Percentiles rank a stretch among this genome's conserved stretches.
phyloP scores from a whole-genome alignment of 2,113 vertebrate genomes.

The Sinosuthora webbiana region DNA sequence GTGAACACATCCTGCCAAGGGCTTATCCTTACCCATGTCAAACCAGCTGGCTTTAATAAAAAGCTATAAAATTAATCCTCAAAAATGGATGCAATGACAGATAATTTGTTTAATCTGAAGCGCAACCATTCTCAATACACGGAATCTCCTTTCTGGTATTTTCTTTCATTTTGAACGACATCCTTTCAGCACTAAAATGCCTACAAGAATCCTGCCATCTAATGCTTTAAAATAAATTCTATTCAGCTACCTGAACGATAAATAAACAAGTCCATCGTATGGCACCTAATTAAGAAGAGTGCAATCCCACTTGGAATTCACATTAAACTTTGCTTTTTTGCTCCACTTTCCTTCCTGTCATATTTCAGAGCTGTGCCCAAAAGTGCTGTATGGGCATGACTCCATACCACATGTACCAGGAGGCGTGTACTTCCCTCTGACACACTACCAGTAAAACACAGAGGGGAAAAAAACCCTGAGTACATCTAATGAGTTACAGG shows the following conservation, averaged over 20 bases:
- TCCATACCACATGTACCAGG: not conserved
- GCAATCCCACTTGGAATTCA: not conserved
- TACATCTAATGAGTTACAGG: not conserved
- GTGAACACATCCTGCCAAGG: not conserved
- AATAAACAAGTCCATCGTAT: not conserved
- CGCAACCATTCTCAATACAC: not conserved
- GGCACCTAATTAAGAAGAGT: not conserved
- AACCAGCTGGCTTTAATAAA: slow-evolving; percentile 40
- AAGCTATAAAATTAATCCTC: slow-evolving; percentile 35
- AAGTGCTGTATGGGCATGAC: not conserved
- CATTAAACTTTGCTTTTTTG: not conserved
- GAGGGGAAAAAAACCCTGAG: not conserved
- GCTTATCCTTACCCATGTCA: not conserved
- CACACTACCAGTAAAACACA: not conserved
- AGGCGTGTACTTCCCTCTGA: not conserved
- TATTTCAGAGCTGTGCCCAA: not conserved
- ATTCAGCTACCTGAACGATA: not conserved
- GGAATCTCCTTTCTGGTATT: not conserved
- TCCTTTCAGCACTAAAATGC: not conserved
- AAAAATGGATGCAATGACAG: slow-evolving; percentile 23
- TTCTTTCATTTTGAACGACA: not conserved
- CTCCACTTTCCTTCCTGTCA: not conserved
- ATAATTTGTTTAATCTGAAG: slow-evolving; percentile 28
- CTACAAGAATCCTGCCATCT: not conserved
- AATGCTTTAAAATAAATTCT: not conserved